Evolutionary conservation across 1,140 invertebrate species (phyloP).

Genomic region (Drosophila lini): DNA sequence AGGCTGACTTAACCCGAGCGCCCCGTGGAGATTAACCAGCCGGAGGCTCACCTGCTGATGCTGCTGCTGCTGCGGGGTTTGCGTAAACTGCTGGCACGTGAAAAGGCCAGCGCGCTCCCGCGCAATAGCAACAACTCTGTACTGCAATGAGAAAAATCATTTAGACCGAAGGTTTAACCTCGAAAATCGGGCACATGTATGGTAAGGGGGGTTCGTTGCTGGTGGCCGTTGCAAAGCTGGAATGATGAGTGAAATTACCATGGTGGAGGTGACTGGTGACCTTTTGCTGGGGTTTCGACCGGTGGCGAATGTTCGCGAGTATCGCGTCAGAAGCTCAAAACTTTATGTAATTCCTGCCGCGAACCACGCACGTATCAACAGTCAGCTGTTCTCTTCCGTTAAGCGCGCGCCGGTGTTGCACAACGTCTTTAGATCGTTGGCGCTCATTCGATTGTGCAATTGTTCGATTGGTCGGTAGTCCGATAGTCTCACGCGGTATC

Average conservation of each 20-base stretch:
- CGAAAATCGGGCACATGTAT: slow-evolving; percentile 62
- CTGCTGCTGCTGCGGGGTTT: slow-evolving; percentile 59
- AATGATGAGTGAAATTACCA: slow-evolving; percentile 68
- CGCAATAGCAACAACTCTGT: slow-evolving; percentile 71
- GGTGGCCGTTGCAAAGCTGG: too few species aligned
- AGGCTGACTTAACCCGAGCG: neutral
- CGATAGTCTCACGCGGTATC: slow-evolving; percentile 11
- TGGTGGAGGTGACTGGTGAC: slow-evolving; percentile 35
- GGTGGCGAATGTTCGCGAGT: slow-evolving; percentile 36
- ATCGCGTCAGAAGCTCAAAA: slow-evolving; percentile 62
- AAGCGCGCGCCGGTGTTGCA: slow-evolving; percentile 21
- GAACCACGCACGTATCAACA: slow-evolving; percentile 67
- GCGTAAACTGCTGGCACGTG: slow-evolving; percentile 63
- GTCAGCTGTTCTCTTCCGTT: slow-evolving; percentile 63
- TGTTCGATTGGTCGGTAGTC: slow-evolving; percentile 7
- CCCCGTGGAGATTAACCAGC: neutral
- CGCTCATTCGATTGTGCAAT: slow-evolving; percentile 1
- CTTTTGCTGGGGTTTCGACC: slow-evolving; percentile 40
- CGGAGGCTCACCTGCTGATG: slow-evolving; percentile 65
- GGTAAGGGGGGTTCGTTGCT: neutral
- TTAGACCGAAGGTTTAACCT: slow-evolving; percentile 53
- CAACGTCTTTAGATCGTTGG: slow-evolving; percentile 6
- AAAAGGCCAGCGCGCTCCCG: slow-evolving; percentile 68
- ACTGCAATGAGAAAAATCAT: slow-evolving; percentile 56
- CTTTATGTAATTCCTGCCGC: slow-evolving; percentile 74